Base-by-base conservation (phyloP, 1,140 invertebrate genomes). In the Physella acuta region DNA sequence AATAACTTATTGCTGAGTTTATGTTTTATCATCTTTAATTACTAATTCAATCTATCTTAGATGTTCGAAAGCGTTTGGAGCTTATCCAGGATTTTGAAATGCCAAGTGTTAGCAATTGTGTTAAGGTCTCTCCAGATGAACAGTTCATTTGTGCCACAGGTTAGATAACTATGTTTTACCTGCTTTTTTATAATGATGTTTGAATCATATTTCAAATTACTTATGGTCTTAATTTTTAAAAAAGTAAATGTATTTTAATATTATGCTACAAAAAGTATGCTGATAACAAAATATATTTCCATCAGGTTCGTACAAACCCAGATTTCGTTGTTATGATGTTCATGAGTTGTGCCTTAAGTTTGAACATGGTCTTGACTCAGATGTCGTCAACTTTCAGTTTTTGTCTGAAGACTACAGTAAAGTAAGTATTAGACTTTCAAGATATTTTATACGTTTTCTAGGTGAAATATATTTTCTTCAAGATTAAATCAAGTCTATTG, bases 51-150 rank as follows among this genome's bases (percentile, higher is more conserved):
- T n/a, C n/a, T n/a, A n/a, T n/a, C n/a, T n/a, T n/a, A n/a, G 65
- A 68, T 56, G 17, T 68, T 58, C 31, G 65, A 37, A 33, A 91
- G 75, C 87, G 94, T 79, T 97, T 99, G 73, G 93, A 99, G 84
- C 88, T 99, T 24, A 94, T 99, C 77, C 97, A 99, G 86, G 97
- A 99, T 82, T 99, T 99, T 89, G 94, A 97, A 75, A 99, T 99
- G 97, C 97, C 97, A 65, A 93, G 90, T 70, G 87, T 99, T 1
- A 97, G 94, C 79, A 92, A 90, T 49, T 90, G 89, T 51, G 89
- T 99, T 52, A 88, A 89, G 82, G 88, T 95, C 56, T 93, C 95
- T n/a, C 90, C 88, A 78, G 96, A 99, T 90, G 92, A 92, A 30
- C 91, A 97, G 72, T 98, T 94, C 83, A 91, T 99, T 71, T 87